phyloP scores from a whole-genome alignment of 2,888 invertebrate genomes.

The Rhyacophila evoluta region DNA sequence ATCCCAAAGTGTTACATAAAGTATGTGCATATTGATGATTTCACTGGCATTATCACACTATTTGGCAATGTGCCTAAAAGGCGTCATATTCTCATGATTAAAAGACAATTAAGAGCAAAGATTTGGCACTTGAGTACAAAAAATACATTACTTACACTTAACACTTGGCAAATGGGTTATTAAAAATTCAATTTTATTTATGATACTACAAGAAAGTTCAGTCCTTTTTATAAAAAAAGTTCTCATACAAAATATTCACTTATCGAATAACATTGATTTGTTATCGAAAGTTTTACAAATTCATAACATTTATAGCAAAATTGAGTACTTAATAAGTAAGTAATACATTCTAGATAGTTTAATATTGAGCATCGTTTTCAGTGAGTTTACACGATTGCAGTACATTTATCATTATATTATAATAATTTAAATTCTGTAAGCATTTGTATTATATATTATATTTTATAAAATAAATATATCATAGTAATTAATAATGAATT shows the following conservation, averaged over 20 bases:
- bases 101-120: background rate
- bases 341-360: background rate
- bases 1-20: background rate
- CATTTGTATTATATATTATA: no score
- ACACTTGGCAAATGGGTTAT: background rate
- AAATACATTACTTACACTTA: conserved; percentile 14
- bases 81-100: background rate
- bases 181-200: background rate
- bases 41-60: background rate
- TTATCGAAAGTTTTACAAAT: no score
- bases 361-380: background rate
- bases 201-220: background rate
- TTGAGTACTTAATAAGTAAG: background rate
- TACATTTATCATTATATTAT: no score
- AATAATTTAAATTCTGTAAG: no score
- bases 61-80: background rate
- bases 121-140: conserved; percentile 12
- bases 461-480: no score
- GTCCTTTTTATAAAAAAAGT: conserved; percentile 15
- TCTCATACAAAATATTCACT: background rate
- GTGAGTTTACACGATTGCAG: no score
- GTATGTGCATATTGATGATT: background rate
- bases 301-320: background rate
- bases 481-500: no score
- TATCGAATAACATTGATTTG: background rate